Evolutionary conservation across 2,888 invertebrate species (phyloP).

Genomic region (Tenthredo notha): DNA sequence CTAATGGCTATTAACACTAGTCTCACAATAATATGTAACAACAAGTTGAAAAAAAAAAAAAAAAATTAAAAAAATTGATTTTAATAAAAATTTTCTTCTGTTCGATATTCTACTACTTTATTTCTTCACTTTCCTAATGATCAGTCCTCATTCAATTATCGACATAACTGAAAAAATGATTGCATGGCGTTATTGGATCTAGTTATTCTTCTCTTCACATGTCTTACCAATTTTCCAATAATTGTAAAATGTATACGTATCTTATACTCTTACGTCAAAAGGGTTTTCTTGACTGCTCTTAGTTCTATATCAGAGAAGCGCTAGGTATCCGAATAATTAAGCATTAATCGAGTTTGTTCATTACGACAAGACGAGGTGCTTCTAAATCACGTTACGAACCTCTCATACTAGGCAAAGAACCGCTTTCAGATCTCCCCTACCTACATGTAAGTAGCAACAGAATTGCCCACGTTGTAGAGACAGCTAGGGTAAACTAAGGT

Average conservation of each 20-base stretch:
- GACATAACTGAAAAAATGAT: neutral
- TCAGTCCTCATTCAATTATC: too few species aligned
- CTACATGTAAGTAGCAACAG: neutral
- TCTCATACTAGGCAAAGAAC: slow-evolving; percentile 40
- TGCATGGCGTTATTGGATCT: neutral
- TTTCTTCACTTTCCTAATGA: too few species aligned
- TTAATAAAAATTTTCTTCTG: too few species aligned
- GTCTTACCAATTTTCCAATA: neutral
- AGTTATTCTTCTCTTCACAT: neutral
- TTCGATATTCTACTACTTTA: too few species aligned
- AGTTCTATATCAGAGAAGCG: neutral
- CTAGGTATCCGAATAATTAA: slow-evolving; percentile 49
- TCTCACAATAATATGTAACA: neutral
- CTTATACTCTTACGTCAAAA: neutral
- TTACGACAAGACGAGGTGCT: slow-evolving; percentile 40
- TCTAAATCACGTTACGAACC: slow-evolving; percentile 50
- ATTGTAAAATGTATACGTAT: neutral
- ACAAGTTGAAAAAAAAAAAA: neutral
- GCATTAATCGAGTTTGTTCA: slow-evolving; percentile 53
- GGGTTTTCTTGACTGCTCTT: slow-evolving; percentile 40
- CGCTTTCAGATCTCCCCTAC: slow-evolving; percentile 6
- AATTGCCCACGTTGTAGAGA: slow-evolving; percentile 1
- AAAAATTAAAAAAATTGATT: neutral
- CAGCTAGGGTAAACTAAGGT: neutral
- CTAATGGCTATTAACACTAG: neutral